Evolutionary conservation across 2,797 vertebrate species (phyloP).

Genomic region (Xenopus petersii): DNA sequence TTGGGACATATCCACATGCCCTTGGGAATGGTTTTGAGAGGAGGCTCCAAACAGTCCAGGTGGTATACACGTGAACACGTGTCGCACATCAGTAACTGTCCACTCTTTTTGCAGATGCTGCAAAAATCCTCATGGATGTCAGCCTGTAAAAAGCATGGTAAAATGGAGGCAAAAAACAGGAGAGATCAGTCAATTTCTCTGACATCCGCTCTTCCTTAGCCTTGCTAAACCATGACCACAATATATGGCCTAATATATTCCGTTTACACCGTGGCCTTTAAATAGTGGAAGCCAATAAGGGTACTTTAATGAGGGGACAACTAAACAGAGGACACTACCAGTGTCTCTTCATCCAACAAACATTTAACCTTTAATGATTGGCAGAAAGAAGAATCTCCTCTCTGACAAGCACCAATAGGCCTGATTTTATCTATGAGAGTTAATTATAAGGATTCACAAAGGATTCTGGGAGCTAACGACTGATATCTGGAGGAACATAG

Average conservation of each 20-base stretch:
- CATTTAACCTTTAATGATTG: too few relatives aligned
- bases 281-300: background rate
- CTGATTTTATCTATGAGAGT: too few relatives aligned
- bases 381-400: too few relatives aligned
- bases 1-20: conserved; percentile 99
- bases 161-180: conserved; percentile 7
- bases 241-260: background rate
- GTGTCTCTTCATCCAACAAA: too few relatives aligned
- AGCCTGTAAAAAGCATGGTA: conserved; percentile 79
- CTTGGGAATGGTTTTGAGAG: conserved; percentile 99
- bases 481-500: too few relatives aligned
- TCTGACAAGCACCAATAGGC: too few relatives aligned
- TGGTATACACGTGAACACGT: conserved; percentile 99
- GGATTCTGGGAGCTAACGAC: too few relatives aligned
- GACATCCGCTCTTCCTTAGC: conserved; percentile 34
- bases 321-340: too few relatives aligned
- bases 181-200: conserved; percentile 51
- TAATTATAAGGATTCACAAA: too few relatives aligned
- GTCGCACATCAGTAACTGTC: conserved; percentile 99
- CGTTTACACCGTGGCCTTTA: background rate
- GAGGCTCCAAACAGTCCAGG: conserved; percentile 97
- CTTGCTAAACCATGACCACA: background rate
- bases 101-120: conserved; percentile 98
- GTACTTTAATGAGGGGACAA: too few relatives aligned
- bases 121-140: conserved; percentile 99